Evolutionary conservation across 2,888 invertebrate species (phyloP), one percentile per base, ranked within the genome.

Genomic region (Cordylochernes scorpioides): DNA sequence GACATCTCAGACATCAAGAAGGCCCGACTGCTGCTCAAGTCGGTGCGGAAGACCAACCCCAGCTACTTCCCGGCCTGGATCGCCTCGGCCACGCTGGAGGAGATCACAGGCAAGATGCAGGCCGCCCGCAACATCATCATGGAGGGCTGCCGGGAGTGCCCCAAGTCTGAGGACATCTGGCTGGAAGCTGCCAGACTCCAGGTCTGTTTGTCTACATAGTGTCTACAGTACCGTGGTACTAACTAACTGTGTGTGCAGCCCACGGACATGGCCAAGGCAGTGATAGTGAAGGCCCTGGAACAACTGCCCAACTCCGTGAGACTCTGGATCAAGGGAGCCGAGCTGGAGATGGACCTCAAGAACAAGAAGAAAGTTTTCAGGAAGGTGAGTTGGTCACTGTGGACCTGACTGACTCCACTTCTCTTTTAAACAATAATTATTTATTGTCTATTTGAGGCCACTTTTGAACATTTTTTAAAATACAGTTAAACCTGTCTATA

Each of bases 31-130:
- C 54, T 99, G 22, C 54, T 99, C 22, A 97, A 97, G 51, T 91
- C 88, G 28, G 91, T 99, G 0, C 61, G 97, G 28, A 65, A 66
- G 44, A 97, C 97, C 0, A 99, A 99, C 59, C 97, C 94, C 0
- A 88, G 88, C 51, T 94, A 97, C 61, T 88, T 94, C 1, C 94
- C 97, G 46, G 97, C 91, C 5, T 99, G 97, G 97, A 86, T 99
- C 43, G 97, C 97, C 8, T 91, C 88, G 39, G 97, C 97, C 1
- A 65, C 91, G 39, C 60, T 99, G 30, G 97, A 99, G 53, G 94
- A 97, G 61, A 91, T 91, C 5, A 88, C 86, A 15, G 88, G 88
- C 42, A 84, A 84, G 54, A 64, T 91, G 5, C 91, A 94, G 57
- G 77, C 86, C 27, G 91, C 91, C 0, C 61, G 84, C 29, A 97